Base-by-base conservation (phyloP, 2,888 invertebrate species). In the Crepidodera aurea region DNA sequence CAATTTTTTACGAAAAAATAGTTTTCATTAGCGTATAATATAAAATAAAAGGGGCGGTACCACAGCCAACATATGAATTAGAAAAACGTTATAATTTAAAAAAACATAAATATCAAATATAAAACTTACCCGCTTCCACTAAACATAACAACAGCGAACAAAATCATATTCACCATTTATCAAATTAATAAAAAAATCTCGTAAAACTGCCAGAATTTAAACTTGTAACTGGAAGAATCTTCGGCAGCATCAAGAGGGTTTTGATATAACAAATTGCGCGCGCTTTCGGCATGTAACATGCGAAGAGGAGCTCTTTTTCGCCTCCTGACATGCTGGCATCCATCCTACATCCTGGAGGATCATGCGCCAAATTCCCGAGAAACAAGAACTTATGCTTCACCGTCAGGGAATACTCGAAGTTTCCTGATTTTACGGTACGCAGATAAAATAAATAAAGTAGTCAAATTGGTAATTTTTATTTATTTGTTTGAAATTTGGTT, bases 251-350 rank as follows among this genome's bases (percentile, higher is more conserved):
- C 55, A 55, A 44, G 32, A 56, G 46, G 25, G 46, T 22, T 56
- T 56, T 56, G 48, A 56, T 56, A 56, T 37, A 62, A 50, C 54
- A 62, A 62, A 62, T 50, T 62, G 62, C 62, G 62, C 62, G 62
- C 62, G 62, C 58, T 42, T 34, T 29, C 16, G 5, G 27, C 15
- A 22, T 29, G 16, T 13, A 34, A 46, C 46, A 55, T 18, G 10
- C 55, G 55, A 18, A 42, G 44, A 55, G 29, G 16, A 15, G 18
- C 32, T 55, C 18, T 25, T 56, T 44, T 46, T 37, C 58, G n/a
- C 18, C 7, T 37, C 40, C 27, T 37, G 15, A 22, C 55, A 46
- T 56, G 7, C 46, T 13, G 32, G 15, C 46, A 29, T 37, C 57
- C 16, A 39, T 13, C 56, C 27, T 25, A 13, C 46, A 56, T 48